Conservation (phyloP, 2,888 invertebrate genomes). For the Myopa tessellatipennis region DNA sequence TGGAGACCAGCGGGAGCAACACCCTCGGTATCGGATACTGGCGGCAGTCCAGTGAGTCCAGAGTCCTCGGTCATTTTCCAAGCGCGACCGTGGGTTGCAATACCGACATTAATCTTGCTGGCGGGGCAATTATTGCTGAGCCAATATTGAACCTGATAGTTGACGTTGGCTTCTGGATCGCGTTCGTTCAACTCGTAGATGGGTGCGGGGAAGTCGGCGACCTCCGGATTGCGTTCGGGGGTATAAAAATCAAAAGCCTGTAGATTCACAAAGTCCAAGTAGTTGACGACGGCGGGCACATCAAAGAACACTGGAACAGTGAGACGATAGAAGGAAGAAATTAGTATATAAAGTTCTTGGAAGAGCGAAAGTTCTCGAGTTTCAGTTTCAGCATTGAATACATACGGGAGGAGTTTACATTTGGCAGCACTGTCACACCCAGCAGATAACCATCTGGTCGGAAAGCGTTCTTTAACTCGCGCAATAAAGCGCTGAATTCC, state of each 20-base stretch:
- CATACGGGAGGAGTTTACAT: conserved; percentile 80
- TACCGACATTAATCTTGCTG: conserved; percentile 72
- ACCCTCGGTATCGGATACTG: conserved; percentile 75
- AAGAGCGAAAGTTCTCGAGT: too few species aligned
- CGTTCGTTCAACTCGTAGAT: conserved; percentile 80
- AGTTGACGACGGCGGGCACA: conserved; percentile 78
- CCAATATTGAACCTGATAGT: conserved; percentile 77
- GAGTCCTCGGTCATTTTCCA: conserved; percentile 84
- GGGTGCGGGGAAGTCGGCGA: conserved; percentile 82
- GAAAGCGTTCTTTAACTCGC: conserved; percentile 80
- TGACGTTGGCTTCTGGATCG: conserved; percentile 76
- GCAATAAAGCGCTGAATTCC: conserved; percentile 80
- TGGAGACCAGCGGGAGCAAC: conserved; percentile 79
- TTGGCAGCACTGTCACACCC: conserved; percentile 78
- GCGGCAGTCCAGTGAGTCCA: conserved; percentile 82
- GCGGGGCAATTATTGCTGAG: conserved; percentile 72
- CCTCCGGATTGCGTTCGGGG: conserved; percentile 79
- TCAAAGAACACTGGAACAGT: conserved; percentile 78
- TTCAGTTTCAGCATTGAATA: neutral
- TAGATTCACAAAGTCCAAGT: conserved; percentile 83
- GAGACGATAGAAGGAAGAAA: too few species aligned
- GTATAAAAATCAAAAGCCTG: conserved; percentile 84
- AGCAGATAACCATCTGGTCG: conserved; percentile 77
- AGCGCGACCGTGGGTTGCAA: conserved; percentile 79
- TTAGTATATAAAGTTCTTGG: too few species aligned